phyloP scores from a whole-genome alignment of 2,113 vertebrate genomes.

The Scomber japonicus region DNA sequence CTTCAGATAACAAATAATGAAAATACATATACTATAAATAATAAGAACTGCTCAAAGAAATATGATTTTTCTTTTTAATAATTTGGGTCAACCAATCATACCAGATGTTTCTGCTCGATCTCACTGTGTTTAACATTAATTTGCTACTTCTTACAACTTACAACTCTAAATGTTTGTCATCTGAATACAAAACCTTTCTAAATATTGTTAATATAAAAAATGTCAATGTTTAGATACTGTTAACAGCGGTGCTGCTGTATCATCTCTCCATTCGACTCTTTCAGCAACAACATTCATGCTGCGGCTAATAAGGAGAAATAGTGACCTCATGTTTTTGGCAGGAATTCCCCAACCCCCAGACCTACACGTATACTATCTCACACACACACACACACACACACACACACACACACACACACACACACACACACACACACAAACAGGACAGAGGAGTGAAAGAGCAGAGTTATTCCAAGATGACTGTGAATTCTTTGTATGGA shows the following conservation, averaged over 20 bases:
- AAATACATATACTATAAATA: no score
- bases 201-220: background rate
- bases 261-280: conserved; percentile 1
- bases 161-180: background rate
- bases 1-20: background rate
- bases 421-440: conserved; percentile 31
- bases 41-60: no score
- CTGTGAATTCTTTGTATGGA: conserved; percentile 75
- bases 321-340: conserved; percentile 67
- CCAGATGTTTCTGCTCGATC: no score
- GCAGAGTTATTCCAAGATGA: conserved; percentile 77
- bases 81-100: no score
- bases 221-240: background rate
- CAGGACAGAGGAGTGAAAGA: conserved; percentile 65
- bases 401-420: conserved; percentile 39
- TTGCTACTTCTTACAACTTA: background rate
- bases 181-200: background rate
- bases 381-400: conserved; percentile 26
- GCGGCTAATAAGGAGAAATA: conserved; percentile 48
- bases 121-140: background rate
- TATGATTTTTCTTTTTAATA: no score
- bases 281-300: conserved; percentile 43
- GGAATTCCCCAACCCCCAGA: conserved; percentile 57
- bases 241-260: background rate
- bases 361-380: conserved; percentile 23